Percentiles rank a stretch among this genome's conserved stretches.
phyloP scores from a whole-genome alignment of 2,113 vertebrate species.

The Dendrocopos noguchii region DNA sequence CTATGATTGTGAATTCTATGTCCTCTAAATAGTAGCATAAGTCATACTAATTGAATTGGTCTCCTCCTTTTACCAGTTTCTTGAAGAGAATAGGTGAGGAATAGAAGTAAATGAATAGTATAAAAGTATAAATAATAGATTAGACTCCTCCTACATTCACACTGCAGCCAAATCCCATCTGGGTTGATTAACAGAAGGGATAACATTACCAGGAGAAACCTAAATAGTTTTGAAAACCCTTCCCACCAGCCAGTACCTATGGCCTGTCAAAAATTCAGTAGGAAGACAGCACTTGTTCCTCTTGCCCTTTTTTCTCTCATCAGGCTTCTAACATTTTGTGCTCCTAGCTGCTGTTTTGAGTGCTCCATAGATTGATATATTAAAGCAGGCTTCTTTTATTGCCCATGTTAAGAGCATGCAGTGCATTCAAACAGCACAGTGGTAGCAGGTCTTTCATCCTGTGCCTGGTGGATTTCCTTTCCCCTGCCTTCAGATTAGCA shows the following conservation, averaged over 20 bases:
- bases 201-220: slow-evolving; percentile 22
- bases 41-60: slow-evolving; percentile 24
- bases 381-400: slow-evolving; percentile 58
- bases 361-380: slow-evolving; percentile 47
- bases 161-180: background rate
- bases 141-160: slow-evolving; percentile 29
- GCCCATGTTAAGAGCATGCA: slow-evolving; percentile 38
- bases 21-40: background rate
- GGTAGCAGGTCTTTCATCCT: slow-evolving; percentile 69
- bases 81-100: background rate
- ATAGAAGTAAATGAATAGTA: background rate
- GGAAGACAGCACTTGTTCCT: slow-evolving; percentile 35
- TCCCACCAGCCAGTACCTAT: background rate
- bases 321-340: slow-evolving; percentile 55
- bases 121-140: slow-evolving; percentile 13
- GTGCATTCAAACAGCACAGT: slow-evolving; percentile 53
- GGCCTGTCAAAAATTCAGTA: slow-evolving; percentile 2
- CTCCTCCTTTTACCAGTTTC: background rate
- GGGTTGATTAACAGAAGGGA: slow-evolving; percentile 38
- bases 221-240: slow-evolving; percentile 32
- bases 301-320: slow-evolving; percentile 33
- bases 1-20: background rate
- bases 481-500: slow-evolving; percentile 77
- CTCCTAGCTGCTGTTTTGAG: slow-evolving; percentile 50
- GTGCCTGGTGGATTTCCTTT: slow-evolving; percentile 68